Percentiles rank a stretch among this genome's conserved stretches.
These are phyloP conservation scores for Emydocephalus ijimae DNA, from an alignment of 2,113 vertebrate species.

Conservation along the genomic window DNA sequence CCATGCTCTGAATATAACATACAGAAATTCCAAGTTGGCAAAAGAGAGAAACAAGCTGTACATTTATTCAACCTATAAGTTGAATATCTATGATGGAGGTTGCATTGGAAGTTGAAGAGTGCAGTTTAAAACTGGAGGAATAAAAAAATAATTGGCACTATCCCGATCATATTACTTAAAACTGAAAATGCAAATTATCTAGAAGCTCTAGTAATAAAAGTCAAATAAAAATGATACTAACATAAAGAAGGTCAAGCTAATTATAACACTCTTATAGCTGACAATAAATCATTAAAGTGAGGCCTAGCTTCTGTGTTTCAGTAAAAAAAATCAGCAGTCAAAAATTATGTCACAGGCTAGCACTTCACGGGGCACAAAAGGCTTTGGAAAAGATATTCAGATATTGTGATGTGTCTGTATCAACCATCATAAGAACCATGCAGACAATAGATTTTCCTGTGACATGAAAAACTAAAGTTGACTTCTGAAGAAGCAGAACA, in stretches of 20 bases:
- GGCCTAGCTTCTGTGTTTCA: neutral
- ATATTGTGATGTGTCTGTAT: neutral
- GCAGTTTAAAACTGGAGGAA: neutral
- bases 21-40: neutral
- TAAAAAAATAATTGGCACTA: neutral
- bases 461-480: neutral
- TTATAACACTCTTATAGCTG: neutral
- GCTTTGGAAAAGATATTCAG: neutral
- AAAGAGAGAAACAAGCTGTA: neutral
- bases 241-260: neutral
- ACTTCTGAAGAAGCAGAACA: neutral
- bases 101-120: neutral
- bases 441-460: neutral
- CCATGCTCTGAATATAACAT: neutral
- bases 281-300: neutral
- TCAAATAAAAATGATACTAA: neutral
- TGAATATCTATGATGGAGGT: neutral
- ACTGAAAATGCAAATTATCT: neutral
- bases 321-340: neutral
- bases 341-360: neutral
- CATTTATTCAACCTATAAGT: neutral
- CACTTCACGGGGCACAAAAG: neutral
- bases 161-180: neutral
- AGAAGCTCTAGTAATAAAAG: neutral
- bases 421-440: neutral